A percentile compares a stretch with the other conserved stretches of the same genome.
Conservation (phyloP, 2,888 invertebrate genomes). For the Girardia tigrina region DNA sequence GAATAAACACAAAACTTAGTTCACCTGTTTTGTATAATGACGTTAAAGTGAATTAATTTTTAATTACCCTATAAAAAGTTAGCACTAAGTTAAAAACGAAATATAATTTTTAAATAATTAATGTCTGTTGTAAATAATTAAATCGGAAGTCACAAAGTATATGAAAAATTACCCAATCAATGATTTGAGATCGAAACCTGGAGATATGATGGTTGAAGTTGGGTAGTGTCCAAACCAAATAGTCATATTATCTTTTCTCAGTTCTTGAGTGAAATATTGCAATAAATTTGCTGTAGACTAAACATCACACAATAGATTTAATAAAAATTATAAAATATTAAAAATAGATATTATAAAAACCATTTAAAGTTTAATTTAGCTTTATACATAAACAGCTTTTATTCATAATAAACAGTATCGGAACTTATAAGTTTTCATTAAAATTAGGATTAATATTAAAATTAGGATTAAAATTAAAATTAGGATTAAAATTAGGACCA, state of each 20-base stretch:
- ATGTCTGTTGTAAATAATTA: neutral
- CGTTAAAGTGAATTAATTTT: too few relatives aligned
- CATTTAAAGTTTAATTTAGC: too few relatives aligned
- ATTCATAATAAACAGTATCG: too few relatives aligned
- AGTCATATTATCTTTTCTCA: slow-evolving; percentile 55
- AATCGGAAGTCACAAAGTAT: neutral
- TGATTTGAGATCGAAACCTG: slow-evolving; percentile 40
- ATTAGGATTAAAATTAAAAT: neutral
- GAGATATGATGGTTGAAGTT: slow-evolving; percentile 62
- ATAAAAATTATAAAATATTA: neutral
- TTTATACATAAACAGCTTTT: too few relatives aligned
- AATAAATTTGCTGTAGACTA: neutral
- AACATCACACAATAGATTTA: neutral
- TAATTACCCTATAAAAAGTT: too few relatives aligned
- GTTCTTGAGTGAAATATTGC: slow-evolving; percentile 36
- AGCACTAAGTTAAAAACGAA: too few relatives aligned
- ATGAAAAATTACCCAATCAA: slow-evolving; percentile 40
- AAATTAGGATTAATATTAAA: too few relatives aligned
- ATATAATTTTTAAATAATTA: neutral
- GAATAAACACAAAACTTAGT: too few relatives aligned
- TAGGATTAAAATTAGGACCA: too few relatives aligned
- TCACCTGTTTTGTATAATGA: too few relatives aligned
- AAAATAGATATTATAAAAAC: too few relatives aligned
- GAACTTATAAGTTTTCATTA: too few relatives aligned
- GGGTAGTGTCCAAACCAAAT: slow-evolving; percentile 81